Base-by-base conservation (phyloP, 1,140 invertebrate species). In the Heterodera schachtii region DNA sequence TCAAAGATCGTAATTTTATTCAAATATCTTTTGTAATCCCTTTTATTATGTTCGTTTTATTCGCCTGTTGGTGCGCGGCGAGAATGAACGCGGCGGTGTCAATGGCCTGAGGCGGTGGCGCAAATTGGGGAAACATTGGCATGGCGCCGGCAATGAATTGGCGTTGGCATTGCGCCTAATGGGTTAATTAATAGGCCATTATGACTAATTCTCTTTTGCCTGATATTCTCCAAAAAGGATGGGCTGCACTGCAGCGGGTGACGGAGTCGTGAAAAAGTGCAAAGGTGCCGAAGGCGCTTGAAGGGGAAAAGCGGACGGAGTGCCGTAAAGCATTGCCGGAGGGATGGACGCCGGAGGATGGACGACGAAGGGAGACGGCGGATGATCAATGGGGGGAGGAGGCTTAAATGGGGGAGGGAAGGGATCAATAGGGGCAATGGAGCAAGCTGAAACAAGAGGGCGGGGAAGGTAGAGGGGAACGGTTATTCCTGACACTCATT, bases 81-180 rank as follows among this genome's bases (percentile, higher is more conserved):
- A 64, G 57, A 64, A 64, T 64, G 16, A 64, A 64, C 57, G 57
- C 57, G 57, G 57, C 57, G 57, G 57, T 64, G 57, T 64, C 57
- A 13, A 64, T 64, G 57, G 19, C 57, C 13, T 11, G 57, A 2
- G 52, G 52, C 9, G 57, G 16, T 5, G 57, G 57, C 57, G 16
- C 57, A 64, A 64, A 64, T 64, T 64, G 57, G 57, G 57, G 57
- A 19, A 64, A 64, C 57, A 64, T 64, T 64, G 57, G 57, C 57
- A 64, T 19, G 57, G 57, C 57, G 57, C 57, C 57, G 19, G 57
- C 4, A 13, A 64, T 2, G 19, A 64, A 64, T 64, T 64, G 57
- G 57, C 57, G 57, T 64, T 64, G 57, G 57, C 57, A 64, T 64
- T 64, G 57, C 3, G 57, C 57, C 57, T 64, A n/a, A 64, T 19